Conservation (phyloP, 2,797 vertebrate species). For the Petrocephalus sullivani region DNA sequence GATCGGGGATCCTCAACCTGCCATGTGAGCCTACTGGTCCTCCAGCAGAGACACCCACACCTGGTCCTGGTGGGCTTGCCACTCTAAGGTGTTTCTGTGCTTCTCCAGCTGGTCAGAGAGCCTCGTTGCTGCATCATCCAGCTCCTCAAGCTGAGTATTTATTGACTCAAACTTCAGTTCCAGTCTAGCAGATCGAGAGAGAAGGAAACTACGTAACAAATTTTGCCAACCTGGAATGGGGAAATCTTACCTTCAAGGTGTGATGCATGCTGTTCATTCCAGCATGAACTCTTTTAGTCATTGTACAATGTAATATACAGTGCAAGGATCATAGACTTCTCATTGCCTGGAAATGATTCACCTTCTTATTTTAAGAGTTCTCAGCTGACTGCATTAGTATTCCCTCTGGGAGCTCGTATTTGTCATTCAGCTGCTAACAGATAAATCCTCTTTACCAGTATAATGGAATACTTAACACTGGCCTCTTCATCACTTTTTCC, state of each 20-base stretch:
- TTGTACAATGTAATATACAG: background rate
- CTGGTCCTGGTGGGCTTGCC: slow-evolving; percentile 41
- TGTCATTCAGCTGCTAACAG: background rate
- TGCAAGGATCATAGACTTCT: background rate
- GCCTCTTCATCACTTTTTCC: background rate
- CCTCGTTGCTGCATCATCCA: slow-evolving; percentile 47
- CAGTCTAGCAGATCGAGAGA: slow-evolving; percentile 44
- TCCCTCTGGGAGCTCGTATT: background rate
- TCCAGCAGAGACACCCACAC: slow-evolving; percentile 38
- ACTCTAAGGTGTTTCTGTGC: slow-evolving; percentile 41
- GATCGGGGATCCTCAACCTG: background rate
- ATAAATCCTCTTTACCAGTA: background rate
- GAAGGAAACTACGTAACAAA: background rate
- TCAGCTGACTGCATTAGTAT: background rate
- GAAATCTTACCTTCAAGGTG: background rate
- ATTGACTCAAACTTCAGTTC: slow-evolving; percentile 52
- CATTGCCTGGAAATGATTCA: background rate
- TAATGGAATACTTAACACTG: slow-evolving; percentile 1
- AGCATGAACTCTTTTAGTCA: background rate
- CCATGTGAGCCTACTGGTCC: slow-evolving; percentile 36
- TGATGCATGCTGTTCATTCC: background rate
- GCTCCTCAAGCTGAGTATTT: slow-evolving; percentile 50
- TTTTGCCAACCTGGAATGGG: background rate
- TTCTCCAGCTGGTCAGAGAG: slow-evolving; percentile 48
- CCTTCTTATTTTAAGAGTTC: background rate